Base-by-base conservation (phyloP, 2,888 invertebrate species). In the Habroteleia sp. region DNA sequence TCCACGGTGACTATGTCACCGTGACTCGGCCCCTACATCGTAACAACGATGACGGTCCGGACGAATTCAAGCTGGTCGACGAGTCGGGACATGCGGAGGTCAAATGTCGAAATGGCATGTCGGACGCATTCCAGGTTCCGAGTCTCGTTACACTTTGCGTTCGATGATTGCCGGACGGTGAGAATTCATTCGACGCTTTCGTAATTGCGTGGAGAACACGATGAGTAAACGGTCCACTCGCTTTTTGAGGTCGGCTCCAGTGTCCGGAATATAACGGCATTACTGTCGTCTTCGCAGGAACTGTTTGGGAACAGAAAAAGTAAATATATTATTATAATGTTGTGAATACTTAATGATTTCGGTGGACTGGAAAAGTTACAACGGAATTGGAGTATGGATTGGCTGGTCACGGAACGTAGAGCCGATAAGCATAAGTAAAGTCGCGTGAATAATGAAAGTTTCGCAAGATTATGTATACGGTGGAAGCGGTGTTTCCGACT, bases 1-100 rank as follows among this genome's bases (percentile, higher is more conserved):
- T n/a, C n/a, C n/a, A 17, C 46, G 62, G 50, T 41, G 41, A 50
- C 56, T 56, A 37, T 41, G 73, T 65, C 63, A 72, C 66, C 72
- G 54, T 46, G 39, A 68, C 20, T 74, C 39, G 60, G 14, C 31
- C 35, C 46, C 73, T 60, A 52, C 60, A 52, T 71, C 39, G 54
- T 44, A 23, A 58, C 16, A 4, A 7, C 8, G 33, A 14, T 20
- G 42, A 8, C 16, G 16, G 8, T 33, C 8, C 7, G 8, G 8
- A 29, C 20, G 54, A 41, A 54, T 5, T 54, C 11, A 48, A 7
- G 23, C 10, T 3, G 7, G 16, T 16, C 17, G 39, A 29, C 2
- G 5, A 14, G n/a, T n/a, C 6, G 11, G 11, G 2, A 11, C 23
- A n/a, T 5, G 39, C 1, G 1, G 4, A 11, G 8, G 10, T 20